Base-by-base conservation (phyloP, 2,888 invertebrate genomes). In the Micropterix aruncella region DNA sequence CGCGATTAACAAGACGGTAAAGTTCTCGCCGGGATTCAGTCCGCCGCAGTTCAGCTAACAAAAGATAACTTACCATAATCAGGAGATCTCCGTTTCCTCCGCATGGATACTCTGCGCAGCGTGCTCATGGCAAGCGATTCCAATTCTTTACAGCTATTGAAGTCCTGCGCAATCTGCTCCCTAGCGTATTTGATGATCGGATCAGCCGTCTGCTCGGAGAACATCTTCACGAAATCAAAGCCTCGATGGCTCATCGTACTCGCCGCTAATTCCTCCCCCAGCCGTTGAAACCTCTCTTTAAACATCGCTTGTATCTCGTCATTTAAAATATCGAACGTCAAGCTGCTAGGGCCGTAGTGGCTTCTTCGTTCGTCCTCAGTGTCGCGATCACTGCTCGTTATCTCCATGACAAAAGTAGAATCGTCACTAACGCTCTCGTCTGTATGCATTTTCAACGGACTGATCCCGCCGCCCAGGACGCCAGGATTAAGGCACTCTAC, bases 61-160 rank as follows among this genome's bases (percentile, higher is more conserved):
- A 5, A 44, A 18, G 43, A n/a, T n/a, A 41, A 47, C 59, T 57
- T 27, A 70, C 71, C 70, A 60, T 62, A 60, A 60, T 70, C 67
- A 52, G 64, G 62, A 45, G 69, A 62, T 63, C 63, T 65, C 56
- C 74, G 61, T 52, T 78, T 64, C 55, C 77, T 68, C 54, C 77
- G 69, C 19, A 80, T 75, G 47, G 78, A 75, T 45, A 80, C 79
- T 60, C 79, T 76, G 52, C 72, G 67, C 54, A 80, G 80, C 7
- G 79, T 75, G 2, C 75, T 74, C 3, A 79, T 76, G 50, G 77
- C 77, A 41, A 76, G 57, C 7, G 77, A 75, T 55, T 79, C 79
- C 63, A 73, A 66, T 50, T 73, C 74, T 52, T 67, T 70, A 1
- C 70, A 70, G 27, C 12, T 27, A 27, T 27, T 27, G 1, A 71